Conservation (phyloP, 2,113 vertebrate species). For the Noturus placidus region DNA sequence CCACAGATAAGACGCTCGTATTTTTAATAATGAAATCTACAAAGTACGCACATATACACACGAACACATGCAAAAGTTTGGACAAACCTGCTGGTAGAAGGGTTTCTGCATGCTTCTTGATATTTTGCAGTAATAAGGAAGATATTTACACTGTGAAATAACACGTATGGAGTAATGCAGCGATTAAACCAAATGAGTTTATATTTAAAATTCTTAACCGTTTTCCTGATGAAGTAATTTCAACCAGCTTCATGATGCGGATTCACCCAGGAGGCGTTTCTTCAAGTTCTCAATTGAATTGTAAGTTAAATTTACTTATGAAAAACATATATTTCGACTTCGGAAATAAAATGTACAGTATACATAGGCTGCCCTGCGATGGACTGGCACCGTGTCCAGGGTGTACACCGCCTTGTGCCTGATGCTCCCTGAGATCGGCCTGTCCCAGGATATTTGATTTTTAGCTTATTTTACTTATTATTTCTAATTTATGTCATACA, state of each 20-base stretch:
- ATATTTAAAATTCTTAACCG: not conserved
- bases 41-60: not conserved
- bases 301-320: not conserved
- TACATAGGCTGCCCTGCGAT: too few relatives aligned
- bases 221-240: not conserved
- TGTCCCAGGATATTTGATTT: not conserved
- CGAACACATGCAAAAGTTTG: not conserved
- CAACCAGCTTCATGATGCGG: not conserved
- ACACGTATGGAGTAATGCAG: not conserved
- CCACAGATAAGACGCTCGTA: conserved; percentile 42
- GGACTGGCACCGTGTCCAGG: too few relatives aligned
- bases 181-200: not conserved
- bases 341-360: not conserved
- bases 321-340: not conserved
- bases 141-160: not conserved
- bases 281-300: not conserved
- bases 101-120: not conserved
- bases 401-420: too few relatives aligned
- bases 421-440: too few relatives aligned
- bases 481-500: not conserved
- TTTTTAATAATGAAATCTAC: conserved; percentile 41
- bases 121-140: not conserved
- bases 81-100: not conserved
- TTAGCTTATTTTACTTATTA: not conserved
- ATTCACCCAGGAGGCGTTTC: not conserved